A percentile compares a stretch with the other conserved stretches of the same genome.
Evolutionary conservation across 2,797 vertebrate genomes (phyloP).

Genomic region (Gorsachius magnificus): DNA sequence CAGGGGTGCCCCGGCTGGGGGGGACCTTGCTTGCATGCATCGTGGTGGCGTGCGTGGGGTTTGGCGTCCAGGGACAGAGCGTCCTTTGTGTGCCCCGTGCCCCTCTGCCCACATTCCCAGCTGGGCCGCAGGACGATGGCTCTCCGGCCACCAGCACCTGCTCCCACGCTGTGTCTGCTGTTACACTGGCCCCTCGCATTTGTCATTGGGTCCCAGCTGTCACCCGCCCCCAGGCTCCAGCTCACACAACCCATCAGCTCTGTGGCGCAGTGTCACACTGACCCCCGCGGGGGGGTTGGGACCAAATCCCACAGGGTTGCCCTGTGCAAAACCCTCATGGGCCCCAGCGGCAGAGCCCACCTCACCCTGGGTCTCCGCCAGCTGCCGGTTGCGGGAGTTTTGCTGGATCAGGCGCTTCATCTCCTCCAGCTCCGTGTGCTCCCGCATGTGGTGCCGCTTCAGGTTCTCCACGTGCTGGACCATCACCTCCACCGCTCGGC

Average conservation of each 20-base stretch:
- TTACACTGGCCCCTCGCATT: not conserved
- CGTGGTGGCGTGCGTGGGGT: not conserved
- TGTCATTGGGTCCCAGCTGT: not conserved
- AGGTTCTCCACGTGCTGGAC: conserved; percentile 87
- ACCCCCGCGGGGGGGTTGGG: fast-evolving
- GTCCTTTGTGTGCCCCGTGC: not conserved
- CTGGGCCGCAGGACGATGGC: not conserved
- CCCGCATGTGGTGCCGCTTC: conserved; percentile 74
- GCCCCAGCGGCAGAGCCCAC: not conserved
- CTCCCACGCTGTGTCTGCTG: not conserved
- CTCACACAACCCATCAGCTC: not conserved
- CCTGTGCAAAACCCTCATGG: fast-evolving
- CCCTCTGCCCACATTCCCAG: not conserved
- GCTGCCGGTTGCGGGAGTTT: conserved; percentile 67
- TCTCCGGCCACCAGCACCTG: not conserved
- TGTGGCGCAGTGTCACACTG: not conserved
- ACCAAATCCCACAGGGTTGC: not conserved
- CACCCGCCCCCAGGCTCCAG: not conserved
- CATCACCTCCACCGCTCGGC: conserved; percentile 85
- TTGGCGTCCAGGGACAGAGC: not conserved
- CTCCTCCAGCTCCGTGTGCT: conserved; percentile 81
- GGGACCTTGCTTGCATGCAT: not conserved
- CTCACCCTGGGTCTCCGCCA: conserved; percentile 64
- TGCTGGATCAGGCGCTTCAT: conserved; percentile 79
- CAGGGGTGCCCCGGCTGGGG: fast-evolving